Evolutionary conservation across 2,888 invertebrate species (phyloP).

Genomic region (Elysia crispata): DNA sequence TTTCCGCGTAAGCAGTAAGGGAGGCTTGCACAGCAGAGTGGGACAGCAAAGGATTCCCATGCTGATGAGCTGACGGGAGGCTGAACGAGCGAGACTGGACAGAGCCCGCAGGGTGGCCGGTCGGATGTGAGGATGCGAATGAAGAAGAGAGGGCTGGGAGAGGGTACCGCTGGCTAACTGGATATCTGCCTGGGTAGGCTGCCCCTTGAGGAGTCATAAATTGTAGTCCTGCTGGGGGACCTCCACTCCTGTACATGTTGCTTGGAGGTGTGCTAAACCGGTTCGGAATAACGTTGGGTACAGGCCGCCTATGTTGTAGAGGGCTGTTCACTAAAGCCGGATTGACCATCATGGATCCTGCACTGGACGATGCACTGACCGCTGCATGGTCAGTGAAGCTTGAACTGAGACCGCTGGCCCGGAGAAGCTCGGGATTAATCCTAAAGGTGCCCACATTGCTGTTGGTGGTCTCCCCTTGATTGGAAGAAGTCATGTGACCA

Average conservation of each 20-base stretch:
- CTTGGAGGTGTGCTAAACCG: constrained; percentile 46
- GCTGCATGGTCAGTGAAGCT: background rate
- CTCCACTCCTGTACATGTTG: background rate
- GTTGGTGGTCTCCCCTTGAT: background rate
- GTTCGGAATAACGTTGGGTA: constrained; percentile 50
- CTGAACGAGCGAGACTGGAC: constrained; percentile 1
- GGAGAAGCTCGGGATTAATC: background rate
- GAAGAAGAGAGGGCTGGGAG: constrained; percentile 12
- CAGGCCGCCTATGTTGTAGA: constrained; percentile 27
- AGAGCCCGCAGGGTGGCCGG: constrained; percentile 14
- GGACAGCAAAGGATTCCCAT: constrained; percentile 13
- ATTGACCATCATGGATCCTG: background rate
- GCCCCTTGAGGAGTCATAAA: constrained; percentile 11
- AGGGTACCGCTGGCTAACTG: too few species aligned
- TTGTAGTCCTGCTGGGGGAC: background rate
- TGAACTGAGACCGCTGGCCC: too few species aligned
- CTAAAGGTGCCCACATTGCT: background rate
- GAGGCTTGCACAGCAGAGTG: constrained; percentile 27
- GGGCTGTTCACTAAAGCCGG: background rate
- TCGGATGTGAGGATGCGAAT: background rate
- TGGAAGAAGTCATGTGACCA: too few species aligned
- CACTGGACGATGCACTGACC: background rate
- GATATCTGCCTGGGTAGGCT: background rate
- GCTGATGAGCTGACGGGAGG: constrained; percentile 36
- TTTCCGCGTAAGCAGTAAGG: constrained; percentile 82